These are phyloP conservation scores for Tetragnatha montana DNA, from an alignment of 2,888 invertebrate genomes.

Conservation along the genomic window DNA sequence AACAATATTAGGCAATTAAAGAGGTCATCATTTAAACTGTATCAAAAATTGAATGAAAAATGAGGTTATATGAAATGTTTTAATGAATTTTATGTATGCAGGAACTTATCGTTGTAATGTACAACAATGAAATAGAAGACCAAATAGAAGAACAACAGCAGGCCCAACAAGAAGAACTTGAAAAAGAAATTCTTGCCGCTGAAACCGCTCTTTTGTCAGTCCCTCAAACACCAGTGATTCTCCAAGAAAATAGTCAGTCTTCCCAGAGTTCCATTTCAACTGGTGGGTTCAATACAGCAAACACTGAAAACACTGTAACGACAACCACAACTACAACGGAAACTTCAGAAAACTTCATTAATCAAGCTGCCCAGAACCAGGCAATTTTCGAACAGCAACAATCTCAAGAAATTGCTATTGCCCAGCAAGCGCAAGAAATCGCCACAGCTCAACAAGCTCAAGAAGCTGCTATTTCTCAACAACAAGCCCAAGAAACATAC, in stretches of 20 bases:
- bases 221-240: background rate
- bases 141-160: conserved; percentile 31
- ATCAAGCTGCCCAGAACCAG: conserved; percentile 4
- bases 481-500: background rate
- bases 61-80: no score
- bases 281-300: background rate
- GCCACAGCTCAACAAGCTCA: background rate
- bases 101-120: conserved; percentile 50
- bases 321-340: conserved; percentile 16
- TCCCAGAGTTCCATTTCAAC: background rate
- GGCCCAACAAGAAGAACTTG: background rate
- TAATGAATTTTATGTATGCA: no score
- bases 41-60: no score
- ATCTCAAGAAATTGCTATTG: background rate
- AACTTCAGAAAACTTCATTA: background rate
- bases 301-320: conserved; percentile 8
- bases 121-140: conserved; percentile 56
- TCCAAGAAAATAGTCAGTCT: background rate
- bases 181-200: background rate
- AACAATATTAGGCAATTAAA: no score
- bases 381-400: background rate
- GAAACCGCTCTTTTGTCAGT: background rate
- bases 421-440: background rate
- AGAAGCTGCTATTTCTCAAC: background rate
- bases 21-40: no score